phyloP scores from a whole-genome alignment of 2,888 invertebrate genomes.

The Lochmaea crataegi region DNA sequence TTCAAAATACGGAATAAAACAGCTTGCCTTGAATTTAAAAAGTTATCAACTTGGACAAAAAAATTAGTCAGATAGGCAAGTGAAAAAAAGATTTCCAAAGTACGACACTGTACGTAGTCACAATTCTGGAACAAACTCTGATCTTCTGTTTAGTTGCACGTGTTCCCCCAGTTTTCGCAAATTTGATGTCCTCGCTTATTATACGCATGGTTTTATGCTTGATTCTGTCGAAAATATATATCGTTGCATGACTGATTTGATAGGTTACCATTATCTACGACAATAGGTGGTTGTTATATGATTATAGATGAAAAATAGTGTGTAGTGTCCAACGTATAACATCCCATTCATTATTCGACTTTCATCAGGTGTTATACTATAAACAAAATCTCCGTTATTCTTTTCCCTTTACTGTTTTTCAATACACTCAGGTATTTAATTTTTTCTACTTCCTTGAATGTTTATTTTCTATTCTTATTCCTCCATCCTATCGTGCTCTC shows the following conservation, averaged over 20 bases:
- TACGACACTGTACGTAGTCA: neutral
- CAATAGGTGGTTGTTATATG: neutral
- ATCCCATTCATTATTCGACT: neutral
- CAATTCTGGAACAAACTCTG: slow-evolving; percentile 32
- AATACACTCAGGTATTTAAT: too few relatives aligned
- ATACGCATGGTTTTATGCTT: slow-evolving; percentile 54
- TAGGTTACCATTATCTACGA: neutral
- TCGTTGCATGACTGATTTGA: slow-evolving; percentile 27
- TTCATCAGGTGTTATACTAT: too few relatives aligned
- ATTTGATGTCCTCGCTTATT: slow-evolving; percentile 47
- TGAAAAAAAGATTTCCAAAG: too few relatives aligned
- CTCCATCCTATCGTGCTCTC: too few relatives aligned
- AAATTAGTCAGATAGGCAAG: too few relatives aligned
- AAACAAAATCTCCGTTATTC: too few relatives aligned
- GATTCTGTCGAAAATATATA: slow-evolving; percentile 38
- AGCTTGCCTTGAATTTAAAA: too few relatives aligned
- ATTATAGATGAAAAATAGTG: neutral
- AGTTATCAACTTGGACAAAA: too few relatives aligned
- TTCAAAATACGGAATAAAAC: too few relatives aligned
- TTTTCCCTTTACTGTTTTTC: too few relatives aligned
- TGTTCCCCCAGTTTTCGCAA: slow-evolving; percentile 43
- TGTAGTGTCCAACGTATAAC: neutral
- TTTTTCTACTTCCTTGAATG: too few relatives aligned
- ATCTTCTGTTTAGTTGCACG: slow-evolving; percentile 49
- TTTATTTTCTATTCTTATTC: too few relatives aligned